Conservation (phyloP, 1,140 invertebrate genomes). For the Cepaea nemoralis region DNA sequence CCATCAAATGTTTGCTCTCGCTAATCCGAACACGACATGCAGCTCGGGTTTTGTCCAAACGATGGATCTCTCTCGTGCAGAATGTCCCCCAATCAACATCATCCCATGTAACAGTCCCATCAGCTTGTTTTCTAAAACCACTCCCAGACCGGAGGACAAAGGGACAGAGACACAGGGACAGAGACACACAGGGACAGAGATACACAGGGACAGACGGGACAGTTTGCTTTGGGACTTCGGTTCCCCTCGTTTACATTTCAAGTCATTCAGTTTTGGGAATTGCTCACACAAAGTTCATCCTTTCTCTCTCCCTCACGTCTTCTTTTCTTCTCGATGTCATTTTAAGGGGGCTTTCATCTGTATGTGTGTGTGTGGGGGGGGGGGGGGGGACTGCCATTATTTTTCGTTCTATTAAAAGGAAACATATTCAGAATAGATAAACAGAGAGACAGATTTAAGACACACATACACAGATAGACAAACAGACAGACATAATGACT, state of each 20-base stretch:
- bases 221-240: background rate
- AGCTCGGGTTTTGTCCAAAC: background rate
- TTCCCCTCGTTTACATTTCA: constrained; percentile 1
- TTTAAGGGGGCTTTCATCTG: too few species aligned
- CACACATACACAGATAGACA: too few species aligned
- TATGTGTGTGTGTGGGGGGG: too few species aligned
- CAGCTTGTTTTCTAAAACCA: constrained; percentile 2
- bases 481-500: too few species aligned
- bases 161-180: background rate
- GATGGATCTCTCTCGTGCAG: background rate
- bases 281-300: background rate
- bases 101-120: background rate
- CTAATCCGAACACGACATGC: background rate
- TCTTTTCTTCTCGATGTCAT: too few species aligned
- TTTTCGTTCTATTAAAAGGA: too few species aligned
- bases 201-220: constrained; percentile 10
- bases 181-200: too few species aligned
- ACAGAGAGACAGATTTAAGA: too few species aligned
- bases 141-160: background rate
- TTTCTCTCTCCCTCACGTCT: too few species aligned
- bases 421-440: too few species aligned
- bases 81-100: background rate
- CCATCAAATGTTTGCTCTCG: background rate
- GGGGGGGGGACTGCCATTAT: too few species aligned
- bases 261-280: background rate